Percentiles rank a stretch among this genome's conserved stretches.
Evolutionary conservation across 2,888 invertebrate genomes (phyloP).

Genomic region (Sminthurinus aureus): DNA sequence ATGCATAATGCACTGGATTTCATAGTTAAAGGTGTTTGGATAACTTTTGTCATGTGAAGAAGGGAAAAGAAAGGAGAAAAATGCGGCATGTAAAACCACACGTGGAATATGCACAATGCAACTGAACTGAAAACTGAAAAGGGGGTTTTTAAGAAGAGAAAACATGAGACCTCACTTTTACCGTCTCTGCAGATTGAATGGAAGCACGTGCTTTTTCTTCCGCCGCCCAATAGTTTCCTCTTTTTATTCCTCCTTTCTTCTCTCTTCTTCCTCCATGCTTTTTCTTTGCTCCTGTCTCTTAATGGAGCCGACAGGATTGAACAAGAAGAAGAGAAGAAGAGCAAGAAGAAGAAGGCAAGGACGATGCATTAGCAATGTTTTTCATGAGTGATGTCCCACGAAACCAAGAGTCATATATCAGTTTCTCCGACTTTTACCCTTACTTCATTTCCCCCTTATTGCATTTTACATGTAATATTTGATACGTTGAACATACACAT

Average conservation of each 20-base stretch:
- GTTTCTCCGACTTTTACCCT: not conserved
- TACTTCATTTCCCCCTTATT: not conserved
- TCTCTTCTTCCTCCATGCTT: not conserved
- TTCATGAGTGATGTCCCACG: conserved; percentile 1
- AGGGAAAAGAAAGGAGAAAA: not conserved
- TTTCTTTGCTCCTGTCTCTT: no score
- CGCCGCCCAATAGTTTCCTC: conserved; percentile 12
- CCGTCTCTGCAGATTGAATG: not conserved
- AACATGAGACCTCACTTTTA: no score
- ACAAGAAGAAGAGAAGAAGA: not conserved
- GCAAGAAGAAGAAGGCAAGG: conserved; percentile 4
- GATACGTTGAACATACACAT: no score
- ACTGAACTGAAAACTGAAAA: not conserved
- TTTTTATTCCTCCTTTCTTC: no score
- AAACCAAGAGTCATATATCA: conserved; percentile 22
- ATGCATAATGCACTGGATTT: no score
- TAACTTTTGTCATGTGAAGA: not conserved
- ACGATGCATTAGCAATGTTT: conserved; percentile 30
- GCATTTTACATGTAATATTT: not conserved
- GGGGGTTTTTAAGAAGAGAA: no score
- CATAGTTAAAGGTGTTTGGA: no score
- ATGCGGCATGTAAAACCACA: no score
- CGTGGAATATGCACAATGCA: no score
- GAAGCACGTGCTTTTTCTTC: conserved; percentile 12
- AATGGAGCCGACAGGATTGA: no score